Base-by-base conservation (phyloP, 2,113 vertebrate genomes). In the Antechinus flavipes region DNA sequence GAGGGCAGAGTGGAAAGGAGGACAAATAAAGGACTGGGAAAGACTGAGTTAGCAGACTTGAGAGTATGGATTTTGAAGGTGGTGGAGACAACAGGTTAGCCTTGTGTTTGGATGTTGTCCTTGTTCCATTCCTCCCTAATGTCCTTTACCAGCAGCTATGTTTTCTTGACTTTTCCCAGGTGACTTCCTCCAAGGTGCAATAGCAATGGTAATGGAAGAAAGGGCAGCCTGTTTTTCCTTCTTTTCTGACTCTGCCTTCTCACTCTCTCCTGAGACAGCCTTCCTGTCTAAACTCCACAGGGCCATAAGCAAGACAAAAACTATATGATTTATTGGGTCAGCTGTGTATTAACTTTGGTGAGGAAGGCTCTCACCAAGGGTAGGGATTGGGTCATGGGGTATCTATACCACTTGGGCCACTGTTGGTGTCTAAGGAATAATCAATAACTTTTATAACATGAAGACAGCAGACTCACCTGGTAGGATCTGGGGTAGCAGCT, bases 371-470 rank as follows among this genome's bases (percentile, higher is more conserved):
- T 42, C n/a, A 84, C 5, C 7, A n/a, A 84, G 47, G 61, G 42
- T 46, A 68, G 93, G 58, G 91, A 58, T 30, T 91, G 53, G 61
- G 49, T 94, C 55, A 24, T 10, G 25, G 49, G 12, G 24, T 19
- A 47, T 93, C 94, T 56, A 93, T 91, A 91, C 61, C 3, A 54
- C 26, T 24, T 68, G 89, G 49, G 42, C 58, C 56, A 68, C 24
- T n/a, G 2, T 54, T 26, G 3, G 50, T 46, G 10, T 27, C 93
- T 5, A 53, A 54, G 42, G 91, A 68, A 93, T 35, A 61, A 5
- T 93, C 91, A 61, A 55, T 61, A 90, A 49, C 56, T 93, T 55
- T 94, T 14, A 90, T 25, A 91, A 84, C 19, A 68, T n/a, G 84
- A 68, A 93, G 25, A 54, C 35, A n/a, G 11, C 92, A 91, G 90